A percentile compares a stretch with the other conserved stretches of the same genome.
These are phyloP conservation scores for Euwallacea similis DNA, from an alignment of 1,140 invertebrate species.

Conservation along the genomic window DNA sequence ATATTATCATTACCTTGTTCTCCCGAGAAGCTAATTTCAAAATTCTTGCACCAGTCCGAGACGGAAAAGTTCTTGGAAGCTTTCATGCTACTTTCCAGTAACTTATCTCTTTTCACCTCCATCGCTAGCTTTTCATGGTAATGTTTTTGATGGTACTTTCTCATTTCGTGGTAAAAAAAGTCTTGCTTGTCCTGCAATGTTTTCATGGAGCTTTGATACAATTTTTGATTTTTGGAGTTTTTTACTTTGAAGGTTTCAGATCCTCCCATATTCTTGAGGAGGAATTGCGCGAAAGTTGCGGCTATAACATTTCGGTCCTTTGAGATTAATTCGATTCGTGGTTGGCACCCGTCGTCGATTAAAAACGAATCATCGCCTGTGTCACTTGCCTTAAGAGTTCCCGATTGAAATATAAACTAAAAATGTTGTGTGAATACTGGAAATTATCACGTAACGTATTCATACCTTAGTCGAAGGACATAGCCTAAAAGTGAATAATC, in stretches of 20 bases:
- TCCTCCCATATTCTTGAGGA: conserved; percentile 93
- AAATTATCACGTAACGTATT: not conserved
- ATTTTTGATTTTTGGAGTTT: not conserved
- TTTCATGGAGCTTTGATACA: too few relatives aligned
- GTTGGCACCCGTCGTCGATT: conserved; percentile 90
- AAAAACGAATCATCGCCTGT: conserved; percentile 63
- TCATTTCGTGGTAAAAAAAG: conserved; percentile 91
- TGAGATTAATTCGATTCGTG: conserved; percentile 77
- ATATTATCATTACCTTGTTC: conserved; percentile 80
- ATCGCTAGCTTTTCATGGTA: conserved; percentile 82
- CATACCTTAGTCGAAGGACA: conserved; percentile 87
- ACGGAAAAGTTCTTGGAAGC: conserved; percentile 76
- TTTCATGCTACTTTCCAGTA: conserved; percentile 83
- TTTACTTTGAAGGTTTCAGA: conserved; percentile 86
- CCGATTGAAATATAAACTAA: conserved; percentile 65
- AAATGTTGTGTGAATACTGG: conserved; percentile 24
- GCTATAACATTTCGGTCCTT: conserved; percentile 87
- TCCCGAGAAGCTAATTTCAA: conserved; percentile 88
- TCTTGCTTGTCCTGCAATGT: conserved; percentile 77
- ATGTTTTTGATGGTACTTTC: conserved; percentile 81
- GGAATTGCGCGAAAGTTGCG: conserved; percentile 88
- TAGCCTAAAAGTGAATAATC: conserved; percentile 85
- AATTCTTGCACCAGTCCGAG: conserved; percentile 89
- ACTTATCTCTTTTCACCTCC: conserved; percentile 77
- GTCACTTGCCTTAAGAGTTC: conserved; percentile 51